Base-by-base conservation (phyloP, 2,797 vertebrate genomes). In the Microctenopoma stevenorrisi region DNA sequence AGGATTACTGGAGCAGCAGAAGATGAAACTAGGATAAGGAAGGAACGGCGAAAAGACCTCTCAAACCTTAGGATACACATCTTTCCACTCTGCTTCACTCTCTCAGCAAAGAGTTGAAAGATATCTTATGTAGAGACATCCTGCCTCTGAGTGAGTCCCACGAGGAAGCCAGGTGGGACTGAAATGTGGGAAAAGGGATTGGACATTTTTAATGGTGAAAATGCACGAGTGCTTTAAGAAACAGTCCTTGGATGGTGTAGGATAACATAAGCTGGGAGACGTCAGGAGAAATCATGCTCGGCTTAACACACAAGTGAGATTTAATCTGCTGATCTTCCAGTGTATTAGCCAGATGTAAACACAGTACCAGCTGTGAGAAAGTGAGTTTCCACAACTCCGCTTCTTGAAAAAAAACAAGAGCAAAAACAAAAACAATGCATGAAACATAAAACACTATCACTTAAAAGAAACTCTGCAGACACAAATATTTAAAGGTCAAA, bases 261-360 rank as follows among this genome's bases (percentile, higher is more conserved):
- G 69, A 57, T 85, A 87, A 71, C 73, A 54, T 74, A 52, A 79
- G 81, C 38, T 64, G 64, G 76, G 78, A 88, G 80, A 87, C 33
- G 84, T 91, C 87, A 84, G 71, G 81, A 87, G 79, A 86, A 89
- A 91, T 89, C 66, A 77, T 64, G 79, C 88, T 84, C 83, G 85
- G 81, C 87, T 90, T 83, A 53, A 87, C 85, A 90, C 81, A 89
- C 90, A 88, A 91, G 88, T 85, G 54, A 85, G 89, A 93, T 91
- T 85, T 81, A 90, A 91, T 92, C 91, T 91, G 81, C 78, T 64
- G 84, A 85, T 69, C 62, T 86, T 81, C 68, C 83, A 90, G 81
- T 73, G 68, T 74, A 86, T 85, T 78, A 88, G 71, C 54, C 77
- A 83, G 72, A 78, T 77, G 88, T 86, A 89, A 92, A 93, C 86